Evolutionary conservation across 2,113 vertebrate genomes (phyloP), one percentile per base, ranked within the genome.

Genomic region (Grammomys surdaster): DNA sequence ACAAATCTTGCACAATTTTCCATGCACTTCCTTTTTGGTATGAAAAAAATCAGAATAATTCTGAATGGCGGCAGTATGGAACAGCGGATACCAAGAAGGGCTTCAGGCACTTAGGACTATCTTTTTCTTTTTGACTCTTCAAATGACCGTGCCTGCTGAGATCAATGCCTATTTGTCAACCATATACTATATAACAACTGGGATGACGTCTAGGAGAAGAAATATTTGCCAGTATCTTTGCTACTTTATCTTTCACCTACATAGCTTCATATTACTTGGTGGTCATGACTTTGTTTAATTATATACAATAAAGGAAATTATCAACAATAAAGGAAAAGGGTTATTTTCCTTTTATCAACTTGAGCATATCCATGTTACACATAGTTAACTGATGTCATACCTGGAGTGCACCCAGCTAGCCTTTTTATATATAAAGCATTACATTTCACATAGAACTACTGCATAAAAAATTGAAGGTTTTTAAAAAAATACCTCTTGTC

Each of bases 401-500:
- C 56, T 84, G 22, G 56, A 73, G 88, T 76, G 48, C 43, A 26
- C 19, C 20, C 70, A 76, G 28, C 7, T 89, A 84, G 26, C 3
- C 33, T 90, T 81, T 84, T 81, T 69, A 36, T 86, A 63, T 81
- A 63, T 86, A 93, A 90, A 90, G 94, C 8, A 85, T 26, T 84
- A 81, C 58, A 76, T 81, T 94, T 16, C 11, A 88, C 60, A 90
- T 1, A 94, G 11, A 16, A 56, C 33, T 80, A 84, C 4, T 73
- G 10, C 11, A 92, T 16, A 46, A 94, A 96, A 96, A 94, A 46
- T n/a, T 82, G 17, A 94, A 97, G 56, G 28, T 73, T 26, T 78
- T 91, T 19, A 84, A 69, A 36, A 67, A 65, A 84, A 73, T 48
- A 6, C 20, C 82, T 88, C 67, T 78, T 51, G 51, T 51, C 10